These are phyloP conservation scores for Chondrosia reniformis DNA, from an alignment of 37 sponge, comb jelly and placozoan genomes.

Conservation along the genomic window DNA sequence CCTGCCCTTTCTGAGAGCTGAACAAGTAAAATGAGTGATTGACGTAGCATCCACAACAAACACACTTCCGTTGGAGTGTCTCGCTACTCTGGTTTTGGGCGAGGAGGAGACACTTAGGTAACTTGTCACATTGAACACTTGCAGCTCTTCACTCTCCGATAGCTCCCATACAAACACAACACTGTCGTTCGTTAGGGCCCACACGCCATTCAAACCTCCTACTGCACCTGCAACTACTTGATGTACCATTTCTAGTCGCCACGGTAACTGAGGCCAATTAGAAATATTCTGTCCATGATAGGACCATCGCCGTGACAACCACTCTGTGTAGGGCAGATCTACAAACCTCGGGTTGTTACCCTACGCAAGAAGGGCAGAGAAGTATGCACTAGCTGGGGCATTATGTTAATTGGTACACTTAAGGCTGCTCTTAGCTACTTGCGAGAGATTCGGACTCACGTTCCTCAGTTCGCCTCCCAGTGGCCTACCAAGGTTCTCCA, in stretches of 20 bases:
- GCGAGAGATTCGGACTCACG: too few relatives aligned
- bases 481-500: slow-evolving; percentile 12
- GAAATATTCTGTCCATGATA: slow-evolving; percentile 35
- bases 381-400: too few relatives aligned
- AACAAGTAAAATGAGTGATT: slow-evolving; percentile 59
- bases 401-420: too few relatives aligned
- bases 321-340: slow-evolving; percentile 75
- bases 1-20: background rate
- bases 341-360: slow-evolving; percentile 1
- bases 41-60: slow-evolving; percentile 39
- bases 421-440: too few relatives aligned
- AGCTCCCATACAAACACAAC: slow-evolving; percentile 47
- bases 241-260: slow-evolving; percentile 22
- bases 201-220: slow-evolving; percentile 23
- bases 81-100: slow-evolving; percentile 20
- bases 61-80: background rate
- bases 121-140: slow-evolving; percentile 30
- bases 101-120: slow-evolving; percentile 14
- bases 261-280: slow-evolving; percentile 65
- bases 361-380: background rate
- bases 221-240: slow-evolving; percentile 39
- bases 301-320: slow-evolving; percentile 70
- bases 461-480: too few relatives aligned
- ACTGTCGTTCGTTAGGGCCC: slow-evolving; percentile 36
- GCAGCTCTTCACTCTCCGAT: slow-evolving; percentile 11